These are phyloP conservation scores for Campylorhamphus procurvoides DNA, from an alignment of 2,113 vertebrate species.

Conservation along the genomic window DNA sequence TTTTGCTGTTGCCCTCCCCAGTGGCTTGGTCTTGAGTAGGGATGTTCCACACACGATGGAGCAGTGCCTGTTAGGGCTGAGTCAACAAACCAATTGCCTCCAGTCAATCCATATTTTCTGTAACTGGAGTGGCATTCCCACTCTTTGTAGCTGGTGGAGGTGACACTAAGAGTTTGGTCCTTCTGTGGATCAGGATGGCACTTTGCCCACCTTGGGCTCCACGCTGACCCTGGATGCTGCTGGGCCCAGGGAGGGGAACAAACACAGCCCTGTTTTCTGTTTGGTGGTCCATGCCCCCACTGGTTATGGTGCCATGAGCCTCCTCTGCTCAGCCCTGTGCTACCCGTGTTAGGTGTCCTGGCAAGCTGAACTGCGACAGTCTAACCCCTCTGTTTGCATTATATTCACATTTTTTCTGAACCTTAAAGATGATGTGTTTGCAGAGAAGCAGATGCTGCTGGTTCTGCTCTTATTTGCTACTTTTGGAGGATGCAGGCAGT, in stretches of 20 bases:
- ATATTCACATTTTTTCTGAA: background rate
- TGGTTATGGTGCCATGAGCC: background rate
- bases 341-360: background rate
- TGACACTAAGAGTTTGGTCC: background rate
- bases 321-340: background rate
- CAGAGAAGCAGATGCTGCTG: conserved; percentile 16
- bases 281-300: background rate
- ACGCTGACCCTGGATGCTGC: background rate
- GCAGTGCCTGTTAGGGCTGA: background rate
- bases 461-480: background rate
- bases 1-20: background rate
- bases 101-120: background rate
- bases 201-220: background rate
- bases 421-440: background rate
- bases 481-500: background rate
- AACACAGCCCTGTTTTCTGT: background rate
- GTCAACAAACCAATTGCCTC: background rate
- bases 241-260: background rate
- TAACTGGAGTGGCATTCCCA: background rate
- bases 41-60: background rate
- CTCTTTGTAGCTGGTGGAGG: background rate
- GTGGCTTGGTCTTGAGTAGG: background rate
- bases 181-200: background rate
- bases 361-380: background rate
- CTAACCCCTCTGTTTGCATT: background rate